Percentiles rank a stretch among this genome's conserved stretches.
These are phyloP conservation scores for Cremastinae sp. DNA, from an alignment of 2,888 invertebrate genomes.

Conservation along the genomic window DNA sequence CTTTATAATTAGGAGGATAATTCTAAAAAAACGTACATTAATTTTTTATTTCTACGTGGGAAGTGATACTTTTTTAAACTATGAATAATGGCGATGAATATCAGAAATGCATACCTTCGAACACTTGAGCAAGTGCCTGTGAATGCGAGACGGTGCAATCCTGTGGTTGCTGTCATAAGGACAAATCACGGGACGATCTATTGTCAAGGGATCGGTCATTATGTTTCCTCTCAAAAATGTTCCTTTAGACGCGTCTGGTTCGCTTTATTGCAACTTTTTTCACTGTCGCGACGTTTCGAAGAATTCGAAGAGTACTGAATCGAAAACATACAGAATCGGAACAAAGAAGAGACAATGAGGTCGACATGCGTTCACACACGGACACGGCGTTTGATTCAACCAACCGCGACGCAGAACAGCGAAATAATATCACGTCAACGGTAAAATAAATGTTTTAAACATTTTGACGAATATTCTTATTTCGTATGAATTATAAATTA, in stretches of 20 bases:
- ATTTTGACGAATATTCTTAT: no score
- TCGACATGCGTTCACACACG: no score
- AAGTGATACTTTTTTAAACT: neutral
- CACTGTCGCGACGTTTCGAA: neutral
- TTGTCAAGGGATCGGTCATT: constrained; percentile 47
- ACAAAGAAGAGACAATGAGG: no score
- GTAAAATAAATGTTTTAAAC: no score
- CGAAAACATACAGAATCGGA: neutral
- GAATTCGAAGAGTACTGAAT: neutral
- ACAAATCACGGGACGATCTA: constrained; percentile 64
- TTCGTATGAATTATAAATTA: no score
- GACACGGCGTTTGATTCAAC: no score
- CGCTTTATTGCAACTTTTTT: neutral
- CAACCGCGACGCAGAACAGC: no score
- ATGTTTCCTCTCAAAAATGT: neutral
- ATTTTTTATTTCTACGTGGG: neutral
- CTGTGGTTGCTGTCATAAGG: constrained; percentile 74
- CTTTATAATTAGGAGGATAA: constrained; percentile 71
- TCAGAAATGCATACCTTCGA: constrained; percentile 70
- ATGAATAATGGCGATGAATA: constrained; percentile 1
- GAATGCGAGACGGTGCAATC: constrained; percentile 71
- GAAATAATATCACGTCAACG: no score
- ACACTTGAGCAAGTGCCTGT: constrained; percentile 76
- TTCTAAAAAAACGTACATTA: constrained; percentile 66
- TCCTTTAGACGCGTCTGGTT: constrained; percentile 14